Evolutionary conservation across 2,113 vertebrate species (phyloP).

Genomic region (Takifugu flavidus): DNA sequence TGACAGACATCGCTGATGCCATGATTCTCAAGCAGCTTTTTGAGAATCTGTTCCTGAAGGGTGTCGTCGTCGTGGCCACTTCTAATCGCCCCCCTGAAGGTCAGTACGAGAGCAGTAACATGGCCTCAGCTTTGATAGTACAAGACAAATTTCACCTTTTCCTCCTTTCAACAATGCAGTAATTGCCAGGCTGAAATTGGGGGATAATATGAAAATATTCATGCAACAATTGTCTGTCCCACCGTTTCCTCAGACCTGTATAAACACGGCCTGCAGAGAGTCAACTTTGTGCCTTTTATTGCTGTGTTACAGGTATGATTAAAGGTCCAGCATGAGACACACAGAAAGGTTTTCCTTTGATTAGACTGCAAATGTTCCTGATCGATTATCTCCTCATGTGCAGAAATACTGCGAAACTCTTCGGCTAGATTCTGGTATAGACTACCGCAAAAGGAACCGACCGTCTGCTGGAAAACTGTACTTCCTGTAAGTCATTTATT

Average conservation of each 20-base stretch:
- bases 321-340: background rate
- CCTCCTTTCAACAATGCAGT: too few relatives aligned
- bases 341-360: background rate
- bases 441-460: constrained; percentile 87
- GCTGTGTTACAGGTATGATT: constrained; percentile 87
- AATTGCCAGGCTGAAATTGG: too few relatives aligned
- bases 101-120: constrained; percentile 16
- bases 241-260: constrained; percentile 89
- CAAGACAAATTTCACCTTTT: too few relatives aligned
- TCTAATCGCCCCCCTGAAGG: constrained; percentile 93
- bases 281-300: constrained; percentile 98
- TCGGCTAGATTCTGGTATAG: constrained; percentile 90
- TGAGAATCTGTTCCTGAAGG: constrained; percentile 94
- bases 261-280: constrained; percentile 97
- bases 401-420: constrained; percentile 89
- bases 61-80: constrained; percentile 95
- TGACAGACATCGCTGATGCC: constrained; percentile 98
- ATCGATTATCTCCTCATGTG: constrained; percentile 2
- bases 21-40: constrained; percentile 99
- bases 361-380: background rate
- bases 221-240: too few relatives aligned
- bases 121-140: too few relatives aligned
- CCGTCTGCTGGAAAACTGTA: constrained; percentile 89
- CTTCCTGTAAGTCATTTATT: constrained; percentile 84
- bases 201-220: too few relatives aligned